These are phyloP conservation scores for Ectemnius lituratus DNA, from an alignment of 2,888 invertebrate genomes.

Conservation along the genomic window DNA sequence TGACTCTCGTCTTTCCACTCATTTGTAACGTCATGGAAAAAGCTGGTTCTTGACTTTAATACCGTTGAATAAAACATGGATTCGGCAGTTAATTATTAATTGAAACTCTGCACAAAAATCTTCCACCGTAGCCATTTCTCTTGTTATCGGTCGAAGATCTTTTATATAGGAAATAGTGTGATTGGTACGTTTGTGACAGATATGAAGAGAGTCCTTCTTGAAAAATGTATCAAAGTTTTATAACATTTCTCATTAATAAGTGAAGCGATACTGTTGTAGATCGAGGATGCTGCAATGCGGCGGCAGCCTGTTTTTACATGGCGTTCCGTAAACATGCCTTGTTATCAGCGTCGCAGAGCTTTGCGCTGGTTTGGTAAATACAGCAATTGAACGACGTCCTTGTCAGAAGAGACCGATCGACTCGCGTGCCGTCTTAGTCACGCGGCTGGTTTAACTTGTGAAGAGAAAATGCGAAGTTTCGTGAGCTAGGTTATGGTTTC, in stretches of 20 bases:
- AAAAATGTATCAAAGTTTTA: no score
- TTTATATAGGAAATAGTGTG: no score
- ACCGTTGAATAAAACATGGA: conserved; percentile 1
- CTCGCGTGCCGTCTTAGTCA: conserved; percentile 19
- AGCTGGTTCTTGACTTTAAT: not conserved
- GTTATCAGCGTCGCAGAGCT: not conserved
- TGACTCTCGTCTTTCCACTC: not conserved
- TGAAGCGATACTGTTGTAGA: no score
- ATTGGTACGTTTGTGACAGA: no score
- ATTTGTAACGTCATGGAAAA: not conserved
- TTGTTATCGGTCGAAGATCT: no score
- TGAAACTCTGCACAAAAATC: not conserved
- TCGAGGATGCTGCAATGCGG: no score
- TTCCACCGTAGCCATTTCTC: not conserved
- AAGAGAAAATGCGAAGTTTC: conserved; percentile 36
- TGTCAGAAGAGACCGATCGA: conserved; percentile 30
- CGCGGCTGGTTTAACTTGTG: conserved; percentile 26
- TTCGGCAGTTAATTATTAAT: not conserved
- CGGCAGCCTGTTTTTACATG: no score
- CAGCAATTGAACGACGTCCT: conserved; percentile 34
- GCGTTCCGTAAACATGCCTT: no score
- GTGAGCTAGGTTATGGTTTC: conserved; percentile 56
- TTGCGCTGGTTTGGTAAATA: conserved; percentile 10
- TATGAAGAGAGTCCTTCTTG: no score
- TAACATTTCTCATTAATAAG: no score